Evolutionary conservation across 2,113 vertebrate genomes (phyloP).

Genomic region (Telmatochromis sp.): DNA sequence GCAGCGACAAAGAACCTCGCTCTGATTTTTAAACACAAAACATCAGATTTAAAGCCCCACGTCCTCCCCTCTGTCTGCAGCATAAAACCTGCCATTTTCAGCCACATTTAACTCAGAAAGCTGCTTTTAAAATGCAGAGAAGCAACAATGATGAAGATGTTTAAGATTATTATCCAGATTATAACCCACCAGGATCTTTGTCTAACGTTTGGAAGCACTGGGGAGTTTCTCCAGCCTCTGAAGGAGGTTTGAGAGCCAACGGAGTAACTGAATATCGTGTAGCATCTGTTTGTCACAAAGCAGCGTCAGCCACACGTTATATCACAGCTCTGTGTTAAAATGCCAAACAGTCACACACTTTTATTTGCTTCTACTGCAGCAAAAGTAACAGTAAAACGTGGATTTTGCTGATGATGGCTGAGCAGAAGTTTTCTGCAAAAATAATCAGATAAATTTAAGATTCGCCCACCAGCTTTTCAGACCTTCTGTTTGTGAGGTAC

Average conservation of each 20-base stretch:
- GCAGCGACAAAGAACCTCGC: neutral
- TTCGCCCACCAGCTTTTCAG: neutral
- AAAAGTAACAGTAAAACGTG: neutral
- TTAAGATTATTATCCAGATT: neutral
- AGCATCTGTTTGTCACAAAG: neutral
- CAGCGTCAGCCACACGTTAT: neutral
- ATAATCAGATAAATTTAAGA: neutral
- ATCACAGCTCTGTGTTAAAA: neutral
- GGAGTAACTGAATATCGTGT: neutral
- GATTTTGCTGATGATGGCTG: neutral
- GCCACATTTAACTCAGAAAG: neutral
- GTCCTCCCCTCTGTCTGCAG: neutral
- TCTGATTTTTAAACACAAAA: neutral
- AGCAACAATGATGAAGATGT: neutral
- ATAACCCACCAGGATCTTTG: neutral
- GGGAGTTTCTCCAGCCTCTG: neutral
- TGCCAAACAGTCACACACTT: neutral
- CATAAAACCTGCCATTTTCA: neutral
- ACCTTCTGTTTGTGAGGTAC: neutral
- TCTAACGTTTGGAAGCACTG: neutral
- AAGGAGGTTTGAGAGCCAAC: neutral
- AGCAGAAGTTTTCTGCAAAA: neutral
- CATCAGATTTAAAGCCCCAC: neutral
- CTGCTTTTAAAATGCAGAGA: neutral
- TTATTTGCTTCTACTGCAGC: neutral